Conservation (phyloP, 2,888 invertebrate species). For the Tipula helvola region DNA sequence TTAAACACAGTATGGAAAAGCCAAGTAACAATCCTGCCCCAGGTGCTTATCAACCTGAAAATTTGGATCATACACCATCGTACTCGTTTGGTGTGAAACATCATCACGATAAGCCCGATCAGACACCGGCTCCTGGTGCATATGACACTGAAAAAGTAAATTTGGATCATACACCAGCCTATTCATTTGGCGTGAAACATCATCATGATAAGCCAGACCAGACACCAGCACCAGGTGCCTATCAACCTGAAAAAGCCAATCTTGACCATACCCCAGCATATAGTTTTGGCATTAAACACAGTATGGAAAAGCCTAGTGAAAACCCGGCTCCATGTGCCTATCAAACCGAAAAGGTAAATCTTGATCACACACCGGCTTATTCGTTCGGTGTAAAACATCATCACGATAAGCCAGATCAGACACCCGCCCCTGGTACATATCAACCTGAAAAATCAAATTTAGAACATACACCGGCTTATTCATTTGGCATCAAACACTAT, state of each 20-base stretch:
- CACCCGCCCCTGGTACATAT: conserved; percentile 40
- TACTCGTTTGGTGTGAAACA: conserved; percentile 16
- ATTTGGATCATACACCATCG: conserved; percentile 27
- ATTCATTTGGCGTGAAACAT: conserved; percentile 35
- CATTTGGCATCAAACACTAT: conserved; percentile 45
- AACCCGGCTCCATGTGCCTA: conserved; percentile 44
- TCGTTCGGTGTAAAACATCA: conserved; percentile 47
- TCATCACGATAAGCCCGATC: conserved; percentile 30
- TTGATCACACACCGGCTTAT: conserved; percentile 36
- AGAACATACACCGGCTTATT: conserved; percentile 37
- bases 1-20: conserved; percentile 35
- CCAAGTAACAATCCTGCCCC: conserved; percentile 48
- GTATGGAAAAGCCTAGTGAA: conserved; percentile 27
- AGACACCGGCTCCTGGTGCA: conserved; percentile 37
- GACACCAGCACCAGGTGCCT: conserved; percentile 52
- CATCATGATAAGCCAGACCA: conserved; percentile 35
- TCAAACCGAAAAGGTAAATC: conserved; percentile 40
- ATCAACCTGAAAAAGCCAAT: conserved; percentile 45
- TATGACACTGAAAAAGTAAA: conserved; percentile 41
- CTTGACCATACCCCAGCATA: conserved; percentile 35
- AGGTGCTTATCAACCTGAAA: conserved; percentile 47
- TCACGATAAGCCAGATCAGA: conserved; percentile 39
- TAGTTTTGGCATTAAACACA: conserved; percentile 35
- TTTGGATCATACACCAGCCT: conserved; percentile 41
- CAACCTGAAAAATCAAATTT: conserved; percentile 20